A percentile compares a stretch with the other conserved stretches of the same genome.
phyloP scores from a whole-genome alignment of 2,113 vertebrate species.

The Oreotrochilus melanogaster region DNA sequence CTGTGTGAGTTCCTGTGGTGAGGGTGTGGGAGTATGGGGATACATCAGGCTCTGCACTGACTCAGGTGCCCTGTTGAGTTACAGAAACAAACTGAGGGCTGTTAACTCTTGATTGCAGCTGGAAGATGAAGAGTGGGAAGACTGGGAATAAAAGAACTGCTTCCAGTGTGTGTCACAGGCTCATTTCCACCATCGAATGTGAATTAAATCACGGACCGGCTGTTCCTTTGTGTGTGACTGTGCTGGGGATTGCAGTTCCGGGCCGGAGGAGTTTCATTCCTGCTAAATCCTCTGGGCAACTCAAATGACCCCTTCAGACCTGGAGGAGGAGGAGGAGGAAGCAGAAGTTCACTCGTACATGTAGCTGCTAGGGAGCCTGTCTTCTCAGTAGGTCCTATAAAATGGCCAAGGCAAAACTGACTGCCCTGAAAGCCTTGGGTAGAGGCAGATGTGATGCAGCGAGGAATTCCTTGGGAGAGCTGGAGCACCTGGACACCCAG shows the following conservation, averaged over 20 bases:
- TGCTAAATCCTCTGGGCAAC: conserved; percentile 11
- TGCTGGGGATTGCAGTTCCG: conserved; percentile 39
- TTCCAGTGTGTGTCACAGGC: conserved; percentile 52
- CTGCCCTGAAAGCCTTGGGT: fast-evolving
- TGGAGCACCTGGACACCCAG: neutral
- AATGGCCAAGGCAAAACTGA: neutral
- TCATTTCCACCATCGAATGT: conserved; percentile 56
- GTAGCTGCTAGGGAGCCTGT: neutral
- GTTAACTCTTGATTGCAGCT: conserved; percentile 78
- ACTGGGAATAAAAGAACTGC: conserved; percentile 88
- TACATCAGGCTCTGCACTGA: neutral
- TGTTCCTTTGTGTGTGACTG: conserved; percentile 69
- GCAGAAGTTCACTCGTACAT: neutral
- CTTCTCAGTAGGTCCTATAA: neutral
- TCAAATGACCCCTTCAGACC: neutral
- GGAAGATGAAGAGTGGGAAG: conserved; percentile 96
- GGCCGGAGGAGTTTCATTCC: conserved; percentile 56
- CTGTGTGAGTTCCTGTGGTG: neutral
- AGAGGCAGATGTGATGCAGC: neutral
- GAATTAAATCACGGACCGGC: conserved; percentile 32
- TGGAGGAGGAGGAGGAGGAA: neutral
- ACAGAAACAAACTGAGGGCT: neutral
- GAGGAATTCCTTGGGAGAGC: neutral
- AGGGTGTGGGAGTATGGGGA: neutral
- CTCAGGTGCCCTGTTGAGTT: neutral